phyloP scores from a whole-genome alignment of 2,113 vertebrate genomes.

The Xiphorhynchus elegans region DNA sequence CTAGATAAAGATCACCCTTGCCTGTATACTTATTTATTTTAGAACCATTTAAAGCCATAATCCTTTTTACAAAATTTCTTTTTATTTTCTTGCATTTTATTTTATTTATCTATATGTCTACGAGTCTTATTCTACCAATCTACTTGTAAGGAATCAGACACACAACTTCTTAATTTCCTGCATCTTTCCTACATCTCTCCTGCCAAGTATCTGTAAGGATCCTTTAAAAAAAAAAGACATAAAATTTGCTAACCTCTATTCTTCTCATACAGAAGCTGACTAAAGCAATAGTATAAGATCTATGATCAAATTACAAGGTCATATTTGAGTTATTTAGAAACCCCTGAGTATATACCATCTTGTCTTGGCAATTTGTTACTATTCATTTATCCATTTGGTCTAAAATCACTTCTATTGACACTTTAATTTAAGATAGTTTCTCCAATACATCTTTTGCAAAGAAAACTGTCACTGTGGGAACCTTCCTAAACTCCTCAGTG shows the following conservation, averaged over 20 bases:
- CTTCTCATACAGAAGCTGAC: neutral
- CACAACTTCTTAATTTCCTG: neutral
- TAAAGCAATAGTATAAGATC: neutral
- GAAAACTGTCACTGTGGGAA: neutral
- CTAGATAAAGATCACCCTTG: neutral
- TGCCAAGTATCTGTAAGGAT: neutral
- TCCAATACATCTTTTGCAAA: neutral
- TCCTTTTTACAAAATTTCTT: neutral
- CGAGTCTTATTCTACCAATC: neutral
- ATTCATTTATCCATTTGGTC: conserved; percentile 40
- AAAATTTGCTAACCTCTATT: neutral
- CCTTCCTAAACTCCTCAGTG: neutral
- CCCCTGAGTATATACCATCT: neutral
- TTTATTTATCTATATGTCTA: neutral
- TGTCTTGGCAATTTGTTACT: conserved; percentile 1
- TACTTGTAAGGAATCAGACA: neutral
- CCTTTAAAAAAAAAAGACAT: neutral
- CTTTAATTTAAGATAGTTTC: conserved; percentile 26
- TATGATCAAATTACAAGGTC: neutral
- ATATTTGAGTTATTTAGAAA: conserved; percentile 21
- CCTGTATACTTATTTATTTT: neutral
- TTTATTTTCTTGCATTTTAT: neutral
- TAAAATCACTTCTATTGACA: conserved; percentile 33
- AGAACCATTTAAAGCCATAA: neutral
- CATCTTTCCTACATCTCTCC: neutral